Evolutionary conservation across 2,888 invertebrate species (phyloP), one percentile per base, ranked within the genome.

Genomic region (Lycocerus yunnanus): DNA sequence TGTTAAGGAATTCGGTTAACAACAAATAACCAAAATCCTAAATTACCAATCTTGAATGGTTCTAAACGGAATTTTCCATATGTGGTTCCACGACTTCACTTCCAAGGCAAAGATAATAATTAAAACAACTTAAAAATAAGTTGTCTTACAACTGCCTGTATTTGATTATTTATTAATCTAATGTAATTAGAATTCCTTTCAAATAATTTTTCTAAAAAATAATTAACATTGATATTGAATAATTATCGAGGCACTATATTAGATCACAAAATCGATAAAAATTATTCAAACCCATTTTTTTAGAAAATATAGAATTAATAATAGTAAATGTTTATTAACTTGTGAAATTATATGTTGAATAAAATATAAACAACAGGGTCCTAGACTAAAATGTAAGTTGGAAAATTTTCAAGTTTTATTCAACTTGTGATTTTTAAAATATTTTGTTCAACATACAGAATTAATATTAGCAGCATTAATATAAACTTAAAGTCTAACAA

Each of bases 161-260:
- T 43, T 43, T 43, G n/a, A 43, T 43, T 43, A 43, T 43, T 43
- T n/a, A n/a, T 43, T 43, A 43, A 43, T 43, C n/a, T n/a, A 43
- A 43, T n/a, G 1, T 43, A 43, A n/a, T 43, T 43, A n/a, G 43
- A 43, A 43, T 43, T 43, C 5, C 2, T 43, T 43, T n/a, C 6
- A 43, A 43, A 43, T 43, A n/a, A 43, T 6, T 43, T n/a, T 43
- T 43, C 43, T 43, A 43, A 43, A 43, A 43, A 43, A 43, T 43
- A 43, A 43, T 6, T 43, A 73, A 58, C 58, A 66, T 61, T 60
- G 63, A 72, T 72, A 68, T 68, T 61, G 58, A 72, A 69, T 18
- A 69, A 15, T 69, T 21, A 76, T 77, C 79, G 76, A 81, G 81
- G 81, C 80, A 81, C 81, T 79, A 80, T 78, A 63, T 73, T 77